phyloP scores from a whole-genome alignment of 2,888 invertebrate genomes.

The Lasioglossum oenotherae region DNA sequence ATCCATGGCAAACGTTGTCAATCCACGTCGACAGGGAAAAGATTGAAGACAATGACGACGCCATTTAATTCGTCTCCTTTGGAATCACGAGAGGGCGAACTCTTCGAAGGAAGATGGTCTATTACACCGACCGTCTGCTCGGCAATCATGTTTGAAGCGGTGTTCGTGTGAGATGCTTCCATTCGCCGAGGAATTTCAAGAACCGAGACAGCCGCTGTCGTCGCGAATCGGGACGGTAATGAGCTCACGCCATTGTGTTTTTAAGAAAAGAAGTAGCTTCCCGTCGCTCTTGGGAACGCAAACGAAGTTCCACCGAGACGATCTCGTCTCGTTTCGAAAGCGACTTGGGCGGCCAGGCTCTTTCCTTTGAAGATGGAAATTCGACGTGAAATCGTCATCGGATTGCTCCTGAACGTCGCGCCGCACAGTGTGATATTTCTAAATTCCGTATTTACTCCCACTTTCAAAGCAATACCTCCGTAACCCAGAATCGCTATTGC shows the following conservation, averaged over 20 bases:
- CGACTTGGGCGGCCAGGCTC: neutral
- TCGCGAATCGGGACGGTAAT: neutral
- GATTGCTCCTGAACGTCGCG: neutral
- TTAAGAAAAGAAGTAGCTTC: slow-evolving; percentile 25
- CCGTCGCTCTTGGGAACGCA: slow-evolving; percentile 13
- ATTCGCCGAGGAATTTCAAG: slow-evolving; percentile 9
- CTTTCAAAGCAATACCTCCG: too few species aligned
- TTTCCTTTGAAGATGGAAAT: slow-evolving; percentile 25
- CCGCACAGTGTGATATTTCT: neutral
- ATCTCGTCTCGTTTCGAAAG: neutral
- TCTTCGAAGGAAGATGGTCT: neutral
- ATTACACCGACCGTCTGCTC: neutral
- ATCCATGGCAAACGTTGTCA: neutral
- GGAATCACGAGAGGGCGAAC: neutral
- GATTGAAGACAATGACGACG: neutral
- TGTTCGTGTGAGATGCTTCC: neutral
- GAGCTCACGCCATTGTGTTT: slow-evolving; percentile 5
- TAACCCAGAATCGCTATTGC: too few species aligned
- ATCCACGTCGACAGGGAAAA: neutral
- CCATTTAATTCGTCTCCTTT: neutral
- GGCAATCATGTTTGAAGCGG: neutral
- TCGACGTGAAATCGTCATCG: neutral
- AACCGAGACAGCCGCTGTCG: neutral
- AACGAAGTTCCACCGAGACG: slow-evolving; percentile 24
- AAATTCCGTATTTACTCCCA: too few species aligned